Evolutionary conservation across 2,888 invertebrate species (phyloP), one percentile per base, ranked within the genome.

Genomic region (Galerucella nymphaeae): DNA sequence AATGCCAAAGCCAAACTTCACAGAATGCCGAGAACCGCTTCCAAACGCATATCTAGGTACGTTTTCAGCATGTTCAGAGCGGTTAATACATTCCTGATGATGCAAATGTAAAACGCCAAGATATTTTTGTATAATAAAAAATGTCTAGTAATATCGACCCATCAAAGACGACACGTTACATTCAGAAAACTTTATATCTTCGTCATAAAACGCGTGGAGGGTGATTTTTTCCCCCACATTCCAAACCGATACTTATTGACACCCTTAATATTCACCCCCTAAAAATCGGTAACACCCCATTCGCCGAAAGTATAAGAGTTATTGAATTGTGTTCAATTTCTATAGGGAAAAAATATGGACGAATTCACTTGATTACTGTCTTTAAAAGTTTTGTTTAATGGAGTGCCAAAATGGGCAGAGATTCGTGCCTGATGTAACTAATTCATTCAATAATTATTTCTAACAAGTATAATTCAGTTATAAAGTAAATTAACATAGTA

Each of bases 171-270:
- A 72, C 42, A 72, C 30, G 67, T 72, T 69, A 58, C 68, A 68
- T 72, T 68, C 64, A 72, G 62, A 58, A 72, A 58, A 48, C 67
- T 73, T 73, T 70, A 73, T 73, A 73, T 73, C 67, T 70, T 70
- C 73, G 58, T 73, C 69, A 63, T 61, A 57, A 38, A 61, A 74
- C 58, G 71, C 70, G 67, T 74, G 73, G 71, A 73, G 72, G 75
- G 74, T 68, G 74, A 70, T 70, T 70, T 77, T 74, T 72, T 78
- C 78, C 78, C 76, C 72, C 64, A 57, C 64, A 72, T 71, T 69
- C 75, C 76, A 67, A 80, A 81, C 82, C 83, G 80, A 83, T 83
- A 82, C 82, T 82, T 82, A 83, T 82, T 80, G 82, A 81, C 82
- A 80, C 82, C 81, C 80, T 77, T 77, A 77, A 75, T 75, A 77